A percentile compares a stretch with the other conserved stretches of the same genome.
Evolutionary conservation across 2,888 invertebrate genomes (phyloP).

Genomic region (Leucozona laternaria): DNA sequence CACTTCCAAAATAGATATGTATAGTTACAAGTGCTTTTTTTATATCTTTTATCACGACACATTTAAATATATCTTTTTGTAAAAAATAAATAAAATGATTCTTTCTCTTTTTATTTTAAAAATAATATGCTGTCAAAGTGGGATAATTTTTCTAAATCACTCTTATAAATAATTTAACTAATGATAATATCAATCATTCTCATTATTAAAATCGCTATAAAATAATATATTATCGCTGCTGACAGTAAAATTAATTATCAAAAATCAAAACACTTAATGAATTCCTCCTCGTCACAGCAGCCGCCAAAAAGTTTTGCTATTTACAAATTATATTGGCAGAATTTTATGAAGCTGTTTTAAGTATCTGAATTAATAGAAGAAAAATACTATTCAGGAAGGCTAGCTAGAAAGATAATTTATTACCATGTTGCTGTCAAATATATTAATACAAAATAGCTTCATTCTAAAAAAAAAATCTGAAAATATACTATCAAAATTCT

Average conservation of each 20-base stretch:
- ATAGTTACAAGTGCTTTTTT: too few species aligned
- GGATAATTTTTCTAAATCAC: neutral
- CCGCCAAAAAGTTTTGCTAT: neutral
- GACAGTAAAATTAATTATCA: conserved; percentile 14
- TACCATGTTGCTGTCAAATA: conserved; percentile 19
- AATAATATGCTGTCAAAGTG: neutral
- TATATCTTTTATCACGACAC: too few species aligned
- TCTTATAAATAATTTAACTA: neutral
- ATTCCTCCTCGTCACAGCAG: neutral
- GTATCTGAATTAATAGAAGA: neutral
- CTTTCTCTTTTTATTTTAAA: too few species aligned
- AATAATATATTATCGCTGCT: neutral
- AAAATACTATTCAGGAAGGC: neutral
- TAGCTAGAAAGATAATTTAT: conserved; percentile 24
- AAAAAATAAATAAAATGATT: too few species aligned
- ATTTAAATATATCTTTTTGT: too few species aligned
- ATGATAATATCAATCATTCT: neutral
- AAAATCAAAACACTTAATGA: conserved; percentile 14
- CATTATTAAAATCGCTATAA: neutral
- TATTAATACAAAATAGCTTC: neutral
- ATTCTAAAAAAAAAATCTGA: neutral
- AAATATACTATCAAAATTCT: neutral
- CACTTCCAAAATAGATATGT: too few species aligned
- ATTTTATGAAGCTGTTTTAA: conserved; percentile 5
- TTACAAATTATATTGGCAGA: neutral